Evolutionary conservation across 2,888 invertebrate species (phyloP), one percentile per base, ranked within the genome.

Genomic region (Thereva nobilitata): DNA sequence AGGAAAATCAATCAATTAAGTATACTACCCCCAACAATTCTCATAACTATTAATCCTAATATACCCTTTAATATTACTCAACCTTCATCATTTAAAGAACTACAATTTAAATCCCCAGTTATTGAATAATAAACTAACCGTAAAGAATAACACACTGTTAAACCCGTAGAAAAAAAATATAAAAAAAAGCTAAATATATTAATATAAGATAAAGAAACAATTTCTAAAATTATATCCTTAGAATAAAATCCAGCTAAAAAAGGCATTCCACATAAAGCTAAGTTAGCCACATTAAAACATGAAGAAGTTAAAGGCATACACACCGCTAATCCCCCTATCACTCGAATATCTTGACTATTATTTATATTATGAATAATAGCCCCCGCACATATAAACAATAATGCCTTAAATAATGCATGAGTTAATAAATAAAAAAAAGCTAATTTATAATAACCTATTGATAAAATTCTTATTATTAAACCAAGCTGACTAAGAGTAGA

Each of bases 401-500:
- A 83, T 72, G 89, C 88, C 71, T 90, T 90, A 87, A 90, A 90
- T 81, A 90, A 83, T 70, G 89, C 89, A 84, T 90, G 89, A 71
- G 83, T 86, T 76, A 89, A 80, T 76, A 89, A 79, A 85, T 90
- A 89, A 85, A 89, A 89, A 85, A 87, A 88, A 73, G 86, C 84
- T 75, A 89, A 82, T 68, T 83, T 78, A 71, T 76, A 75, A 68
- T 83, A 80, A 0, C 85, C 84, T 73, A 87, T 78, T 1, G 83
- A 83, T 78, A 89, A 82, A 80, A 84, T 83, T 80, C 85, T 84
- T 78, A 90, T 86, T 84, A 91, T 90, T 77, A 91, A 83, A 0
- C 89, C 89, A 76, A 91, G 82, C 76, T 91, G 90, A 1, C 89
- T 90, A 79, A 91, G 84, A 72, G 89, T 90, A 1, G 90, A 89